Base-by-base conservation (phyloP, 2,113 vertebrate genomes). In the Coryphaenoides rupestris region DNA sequence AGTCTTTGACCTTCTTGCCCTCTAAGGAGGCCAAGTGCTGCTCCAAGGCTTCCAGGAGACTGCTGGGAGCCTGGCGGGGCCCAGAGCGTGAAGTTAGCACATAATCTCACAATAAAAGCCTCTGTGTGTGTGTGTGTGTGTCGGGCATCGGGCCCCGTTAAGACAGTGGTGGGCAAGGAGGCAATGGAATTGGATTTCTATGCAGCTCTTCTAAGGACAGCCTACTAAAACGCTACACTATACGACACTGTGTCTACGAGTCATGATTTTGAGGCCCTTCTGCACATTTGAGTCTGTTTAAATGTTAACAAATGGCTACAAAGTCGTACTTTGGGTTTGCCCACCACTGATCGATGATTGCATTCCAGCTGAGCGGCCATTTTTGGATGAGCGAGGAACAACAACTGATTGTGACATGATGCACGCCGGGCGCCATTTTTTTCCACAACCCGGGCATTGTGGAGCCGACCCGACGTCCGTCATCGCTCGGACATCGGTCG, bases 1-100 rank as follows among this genome's bases (percentile, higher is more conserved):
- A 98, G 81, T 98, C 96, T 91, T 99, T 99, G 68, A 98, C 96
- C 89, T 99, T 99, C 82, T 99, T 99, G 81, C 96, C 96, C 88
- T 99, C 96, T 84, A 99, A 92, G 80, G 96, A 99, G 81, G 94
- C 96, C 89, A 99, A 91, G 84, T 99, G 96, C 68, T 98, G 96
- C 85, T 98, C 96, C 87, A 99, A 91, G 87, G 96, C 96, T 92
- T 98, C 96, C 62, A 99, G 92, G 68, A 99, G 95, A 88, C 96
- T 99, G 88, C 96, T 98, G 0, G 96, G 96, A 87, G 96, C 96
- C 96, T 91, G 80, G 61, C 1, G 10, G n/a, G 69, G 74, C 55
- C 82, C 40, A 80, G 70, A 74, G 65, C 40, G 69, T 61, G 63
- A 33, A 55, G 55, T 86, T 70, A 84, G 73, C 64, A 40, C 47